Percentiles rank a stretch among this genome's conserved stretches.
Conservation (phyloP, 2,113 vertebrate species). For the Brachionichthys hirsutus region DNA sequence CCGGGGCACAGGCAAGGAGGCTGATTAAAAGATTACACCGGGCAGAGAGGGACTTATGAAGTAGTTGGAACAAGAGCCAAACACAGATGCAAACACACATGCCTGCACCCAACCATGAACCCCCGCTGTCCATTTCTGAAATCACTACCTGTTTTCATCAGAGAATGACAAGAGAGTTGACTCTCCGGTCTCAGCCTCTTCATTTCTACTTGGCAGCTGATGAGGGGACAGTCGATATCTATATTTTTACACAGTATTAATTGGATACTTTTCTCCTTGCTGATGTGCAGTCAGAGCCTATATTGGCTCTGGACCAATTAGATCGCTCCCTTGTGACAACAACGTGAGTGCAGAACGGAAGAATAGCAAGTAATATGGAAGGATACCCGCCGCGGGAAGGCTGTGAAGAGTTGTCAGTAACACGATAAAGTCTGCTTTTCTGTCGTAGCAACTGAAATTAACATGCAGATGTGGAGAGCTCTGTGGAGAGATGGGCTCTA, state of each 20-base stretch:
- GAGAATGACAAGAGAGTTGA: slow-evolving; percentile 34
- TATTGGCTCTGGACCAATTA: slow-evolving; percentile 71
- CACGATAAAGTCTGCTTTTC: slow-evolving; percentile 28
- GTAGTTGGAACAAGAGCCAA: slow-evolving; percentile 13
- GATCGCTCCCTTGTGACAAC: slow-evolving; percentile 55
- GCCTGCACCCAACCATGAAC: background rate
- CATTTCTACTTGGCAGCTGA: slow-evolving; percentile 37
- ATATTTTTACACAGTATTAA: slow-evolving; percentile 52
- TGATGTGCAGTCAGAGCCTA: slow-evolving; percentile 62
- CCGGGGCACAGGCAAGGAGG: slow-evolving; percentile 40
- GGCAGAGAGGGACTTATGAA: slow-evolving; percentile 46
- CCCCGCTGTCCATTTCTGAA: background rate
- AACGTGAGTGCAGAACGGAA: slow-evolving; percentile 32
- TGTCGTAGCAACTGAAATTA: slow-evolving; percentile 33
- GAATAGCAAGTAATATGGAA: slow-evolving; percentile 20
- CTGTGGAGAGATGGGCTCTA: slow-evolving; percentile 12
- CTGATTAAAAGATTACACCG: slow-evolving; percentile 67
- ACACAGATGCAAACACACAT: slow-evolving; percentile 7
- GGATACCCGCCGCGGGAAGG: slow-evolving; percentile 11
- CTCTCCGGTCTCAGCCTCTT: slow-evolving; percentile 10
- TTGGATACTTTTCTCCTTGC: slow-evolving; percentile 59
- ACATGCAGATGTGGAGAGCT: slow-evolving; percentile 27
- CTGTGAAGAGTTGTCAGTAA: slow-evolving; percentile 26
- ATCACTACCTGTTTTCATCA: slow-evolving; percentile 39
- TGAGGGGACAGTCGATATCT: slow-evolving; percentile 45